Percentiles rank a stretch among this genome's conserved stretches.
phyloP scores from a whole-genome alignment of 2,888 invertebrate species.

The Rhorus exstirpatorius region DNA sequence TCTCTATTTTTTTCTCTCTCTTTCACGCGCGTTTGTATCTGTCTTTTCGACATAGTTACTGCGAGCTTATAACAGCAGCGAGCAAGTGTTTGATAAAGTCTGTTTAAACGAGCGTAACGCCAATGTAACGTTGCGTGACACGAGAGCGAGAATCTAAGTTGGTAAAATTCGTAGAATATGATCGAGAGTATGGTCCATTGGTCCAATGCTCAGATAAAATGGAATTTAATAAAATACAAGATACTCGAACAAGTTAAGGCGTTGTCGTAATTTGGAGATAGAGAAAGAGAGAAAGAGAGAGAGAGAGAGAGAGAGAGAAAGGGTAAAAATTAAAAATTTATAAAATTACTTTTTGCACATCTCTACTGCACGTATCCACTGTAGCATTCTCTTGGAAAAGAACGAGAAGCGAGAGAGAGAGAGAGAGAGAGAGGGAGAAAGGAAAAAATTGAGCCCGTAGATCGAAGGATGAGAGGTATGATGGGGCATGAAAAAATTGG shows the following conservation, averaged over 20 bases:
- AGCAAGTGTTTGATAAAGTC: constrained; percentile 59
- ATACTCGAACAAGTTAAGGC: background rate
- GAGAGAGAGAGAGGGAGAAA: background rate
- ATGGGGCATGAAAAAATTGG: constrained; percentile 66
- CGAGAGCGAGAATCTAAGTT: constrained; percentile 5
- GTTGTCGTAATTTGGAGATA: no score
- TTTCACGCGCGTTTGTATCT: constrained; percentile 52
- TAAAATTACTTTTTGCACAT: background rate
- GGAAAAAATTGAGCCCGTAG: constrained; percentile 25
- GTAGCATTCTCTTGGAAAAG: no score
- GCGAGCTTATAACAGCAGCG: constrained; percentile 33
- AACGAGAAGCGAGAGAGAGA: background rate
- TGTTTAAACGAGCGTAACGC: constrained; percentile 61
- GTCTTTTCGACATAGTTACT: constrained; percentile 34
- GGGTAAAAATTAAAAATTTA: background rate
- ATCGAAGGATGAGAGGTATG: constrained; percentile 62
- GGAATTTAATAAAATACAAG: constrained; percentile 2
- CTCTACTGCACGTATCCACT: no score
- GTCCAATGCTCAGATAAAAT: background rate
- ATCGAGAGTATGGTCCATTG: background rate
- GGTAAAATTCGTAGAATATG: constrained; percentile 8
- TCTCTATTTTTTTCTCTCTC: no score
- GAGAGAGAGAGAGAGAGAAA: no score
- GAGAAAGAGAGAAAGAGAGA: no score
- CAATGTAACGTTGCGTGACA: constrained; percentile 43